Evolutionary conservation across 1,140 invertebrate genomes (phyloP).

Genomic region (Brachionus paranguensis): DNA sequence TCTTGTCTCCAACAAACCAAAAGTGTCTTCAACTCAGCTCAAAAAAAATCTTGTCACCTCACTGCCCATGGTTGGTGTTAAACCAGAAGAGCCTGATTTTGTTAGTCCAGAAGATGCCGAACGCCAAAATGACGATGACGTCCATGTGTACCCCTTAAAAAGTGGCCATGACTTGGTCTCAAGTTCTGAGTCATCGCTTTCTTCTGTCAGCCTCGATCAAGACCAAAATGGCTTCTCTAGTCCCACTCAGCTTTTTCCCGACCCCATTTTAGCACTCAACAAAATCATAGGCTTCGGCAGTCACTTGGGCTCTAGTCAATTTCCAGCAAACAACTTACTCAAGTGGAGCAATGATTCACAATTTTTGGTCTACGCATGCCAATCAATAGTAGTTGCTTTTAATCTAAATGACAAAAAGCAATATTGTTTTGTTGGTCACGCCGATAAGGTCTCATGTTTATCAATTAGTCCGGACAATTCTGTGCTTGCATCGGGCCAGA

Average conservation of each 20-base stretch:
- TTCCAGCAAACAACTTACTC: constrained; percentile 42
- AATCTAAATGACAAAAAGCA: constrained; percentile 50
- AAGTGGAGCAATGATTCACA: constrained; percentile 49
- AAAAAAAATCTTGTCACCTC: constrained; percentile 10
- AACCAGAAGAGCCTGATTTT: neutral
- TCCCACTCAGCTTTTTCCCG: constrained; percentile 46
- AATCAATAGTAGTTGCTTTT: constrained; percentile 53
- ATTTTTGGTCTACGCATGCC: constrained; percentile 51
- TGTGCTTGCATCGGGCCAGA: constrained; percentile 53
- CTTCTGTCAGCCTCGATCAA: neutral
- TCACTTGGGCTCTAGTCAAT: constrained; percentile 18
- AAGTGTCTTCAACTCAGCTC: neutral
- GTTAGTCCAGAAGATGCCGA: constrained; percentile 7
- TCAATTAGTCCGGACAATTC: constrained; percentile 45
- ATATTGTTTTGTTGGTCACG: constrained; percentile 54
- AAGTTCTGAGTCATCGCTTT: neutral
- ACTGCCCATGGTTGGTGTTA: neutral
- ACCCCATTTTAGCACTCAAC: constrained; percentile 52
- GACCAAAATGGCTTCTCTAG: neutral
- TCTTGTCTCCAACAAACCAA: neutral
- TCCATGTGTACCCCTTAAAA: constrained; percentile 14
- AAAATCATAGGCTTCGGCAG: constrained; percentile 54
- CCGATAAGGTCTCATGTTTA: constrained; percentile 51
- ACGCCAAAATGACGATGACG: neutral
- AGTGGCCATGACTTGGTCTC: neutral